Evolutionary conservation across 2,113 vertebrate genomes (phyloP).

Genomic region (Machaerirhynchus nigripectus): DNA sequence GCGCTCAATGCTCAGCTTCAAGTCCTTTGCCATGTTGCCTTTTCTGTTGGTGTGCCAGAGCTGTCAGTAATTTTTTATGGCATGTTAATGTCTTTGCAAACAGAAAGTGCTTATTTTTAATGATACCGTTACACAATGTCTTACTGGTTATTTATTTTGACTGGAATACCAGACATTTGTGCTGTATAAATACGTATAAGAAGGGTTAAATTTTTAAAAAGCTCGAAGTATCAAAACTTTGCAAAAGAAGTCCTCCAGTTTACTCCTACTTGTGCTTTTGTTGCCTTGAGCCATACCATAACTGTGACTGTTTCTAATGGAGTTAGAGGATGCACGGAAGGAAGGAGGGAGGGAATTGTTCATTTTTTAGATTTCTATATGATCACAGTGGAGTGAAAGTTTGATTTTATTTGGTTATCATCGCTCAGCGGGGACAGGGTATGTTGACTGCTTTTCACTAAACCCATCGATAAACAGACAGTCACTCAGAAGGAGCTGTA

Average conservation of each 20-base stretch:
- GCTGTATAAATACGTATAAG: not conserved
- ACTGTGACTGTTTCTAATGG: not conserved
- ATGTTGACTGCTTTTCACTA: not conserved
- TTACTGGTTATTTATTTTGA: not conserved
- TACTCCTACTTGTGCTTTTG: not conserved
- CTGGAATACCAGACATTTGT: not conserved
- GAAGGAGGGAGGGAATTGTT: not conserved
- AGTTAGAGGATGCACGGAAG: not conserved
- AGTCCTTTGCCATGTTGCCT: not conserved
- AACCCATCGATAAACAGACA: not conserved
- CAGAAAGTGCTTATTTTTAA: not conserved
- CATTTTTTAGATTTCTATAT: not conserved
- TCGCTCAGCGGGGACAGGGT: not conserved
- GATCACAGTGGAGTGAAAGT: not conserved
- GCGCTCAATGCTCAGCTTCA: not conserved
- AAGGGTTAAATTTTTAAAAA: not conserved
- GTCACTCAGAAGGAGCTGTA: not conserved
- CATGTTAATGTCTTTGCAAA: not conserved
- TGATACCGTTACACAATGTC: not conserved
- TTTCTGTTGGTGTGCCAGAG: not conserved
- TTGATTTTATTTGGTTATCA: not conserved
- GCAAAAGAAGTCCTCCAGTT: not conserved
- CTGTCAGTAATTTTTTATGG: not conserved
- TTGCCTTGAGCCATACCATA: not conserved
- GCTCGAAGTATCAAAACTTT: not conserved